Percentiles rank a stretch among this genome's conserved stretches.
These are phyloP conservation scores for Mustela erminea DNA, from an alignment of 2,797 vertebrate species.

Conservation along the genomic window DNA sequence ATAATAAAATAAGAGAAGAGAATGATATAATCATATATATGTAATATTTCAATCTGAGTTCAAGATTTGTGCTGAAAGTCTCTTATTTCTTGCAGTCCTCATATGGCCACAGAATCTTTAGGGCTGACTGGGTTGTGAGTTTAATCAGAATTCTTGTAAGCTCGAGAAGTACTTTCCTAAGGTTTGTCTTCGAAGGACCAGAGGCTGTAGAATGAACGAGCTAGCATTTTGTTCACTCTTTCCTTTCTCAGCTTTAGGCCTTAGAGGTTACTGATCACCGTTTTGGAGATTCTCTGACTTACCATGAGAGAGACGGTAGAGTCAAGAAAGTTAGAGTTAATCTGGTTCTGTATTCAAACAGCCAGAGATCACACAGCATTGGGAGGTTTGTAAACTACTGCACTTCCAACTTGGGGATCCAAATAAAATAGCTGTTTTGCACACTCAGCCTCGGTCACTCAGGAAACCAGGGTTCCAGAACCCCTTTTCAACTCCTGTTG, in stretches of 20 bases:
- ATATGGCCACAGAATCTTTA: background rate
- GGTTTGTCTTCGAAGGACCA: background rate
- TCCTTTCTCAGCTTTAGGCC: background rate
- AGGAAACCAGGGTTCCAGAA: background rate
- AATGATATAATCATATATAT: background rate
- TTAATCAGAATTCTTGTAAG: constrained; percentile 46
- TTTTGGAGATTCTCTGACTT: background rate
- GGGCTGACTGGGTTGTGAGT: background rate
- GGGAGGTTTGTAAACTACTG: background rate
- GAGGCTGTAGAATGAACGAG: background rate
- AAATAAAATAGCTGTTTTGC: background rate
- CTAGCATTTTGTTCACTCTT: background rate
- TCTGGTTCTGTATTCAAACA: background rate
- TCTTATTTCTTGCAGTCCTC: background rate
- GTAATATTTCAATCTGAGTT: background rate
- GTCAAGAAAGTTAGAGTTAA: background rate
- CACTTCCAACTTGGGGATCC: background rate
- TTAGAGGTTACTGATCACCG: background rate
- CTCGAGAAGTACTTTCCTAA: background rate
- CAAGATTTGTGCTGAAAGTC: background rate
- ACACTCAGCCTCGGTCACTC: background rate
- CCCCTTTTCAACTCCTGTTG: constrained; percentile 1
- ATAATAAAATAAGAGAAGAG: background rate
- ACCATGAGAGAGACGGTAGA: background rate
- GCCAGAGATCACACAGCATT: background rate